Conservation (phyloP, 2,113 vertebrate species). For the Pomatorhinus ruficollis region DNA sequence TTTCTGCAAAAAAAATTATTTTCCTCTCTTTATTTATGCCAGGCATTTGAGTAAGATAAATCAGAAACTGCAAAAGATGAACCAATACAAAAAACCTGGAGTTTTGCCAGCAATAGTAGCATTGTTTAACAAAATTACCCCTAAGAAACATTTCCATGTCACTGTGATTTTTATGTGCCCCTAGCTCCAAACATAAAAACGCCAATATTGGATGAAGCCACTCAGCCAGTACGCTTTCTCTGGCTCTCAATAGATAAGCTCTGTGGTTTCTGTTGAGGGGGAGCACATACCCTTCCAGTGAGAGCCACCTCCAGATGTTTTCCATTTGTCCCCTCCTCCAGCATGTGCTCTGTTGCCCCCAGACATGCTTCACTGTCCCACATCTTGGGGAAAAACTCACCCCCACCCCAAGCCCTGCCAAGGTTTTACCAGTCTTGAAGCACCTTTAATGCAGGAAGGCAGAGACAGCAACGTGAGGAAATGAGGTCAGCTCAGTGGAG, state of each 20-base stretch:
- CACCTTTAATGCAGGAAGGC: neutral
- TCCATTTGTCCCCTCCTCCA: constrained; percentile 8
- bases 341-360: neutral
- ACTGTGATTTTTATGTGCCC: neutral
- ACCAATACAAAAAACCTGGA: neutral
- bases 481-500: neutral
- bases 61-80: neutral
- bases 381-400: neutral
- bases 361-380: neutral
- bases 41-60: neutral
- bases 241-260: neutral
- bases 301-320: constrained; percentile 38
- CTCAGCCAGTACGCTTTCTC: neutral
- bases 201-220: neutral
- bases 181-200: neutral
- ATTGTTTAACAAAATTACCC: neutral
- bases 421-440: neutral
- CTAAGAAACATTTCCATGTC: neutral
- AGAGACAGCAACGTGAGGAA: neutral
- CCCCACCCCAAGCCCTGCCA: neutral
- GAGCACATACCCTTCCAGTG: neutral
- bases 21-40: neutral
- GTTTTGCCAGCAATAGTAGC: neutral
- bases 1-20: neutral
- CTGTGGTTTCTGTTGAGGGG: neutral